A percentile compares a stretch with the other conserved stretches of the same genome.
Evolutionary conservation across 2,888 invertebrate genomes (phyloP).

Genomic region (Melanostoma scalare): DNA sequence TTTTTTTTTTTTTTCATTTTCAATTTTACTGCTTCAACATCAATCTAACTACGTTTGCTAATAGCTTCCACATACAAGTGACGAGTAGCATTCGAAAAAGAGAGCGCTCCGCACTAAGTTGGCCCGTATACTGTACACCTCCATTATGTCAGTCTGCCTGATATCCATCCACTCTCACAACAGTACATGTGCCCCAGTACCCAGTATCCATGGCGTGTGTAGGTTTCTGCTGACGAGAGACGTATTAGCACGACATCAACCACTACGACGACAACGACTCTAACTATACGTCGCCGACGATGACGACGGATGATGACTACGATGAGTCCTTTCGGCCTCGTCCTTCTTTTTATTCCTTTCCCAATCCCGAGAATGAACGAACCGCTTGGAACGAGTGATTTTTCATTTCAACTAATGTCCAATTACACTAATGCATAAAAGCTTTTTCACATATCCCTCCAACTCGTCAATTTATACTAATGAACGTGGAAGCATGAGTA

Average conservation of each 20-base stretch:
- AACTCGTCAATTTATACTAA: constrained; percentile 76
- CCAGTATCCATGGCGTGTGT: background rate
- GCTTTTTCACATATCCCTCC: constrained; percentile 75
- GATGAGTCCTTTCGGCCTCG: constrained; percentile 27
- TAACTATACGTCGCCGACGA: constrained; percentile 1
- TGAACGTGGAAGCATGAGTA: constrained; percentile 71
- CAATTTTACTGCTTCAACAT: constrained; percentile 65
- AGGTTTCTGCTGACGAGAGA: constrained; percentile 13
- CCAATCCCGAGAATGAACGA: constrained; percentile 62
- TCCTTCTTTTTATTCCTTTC: constrained; percentile 20
- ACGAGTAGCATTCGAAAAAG: constrained; percentile 34
- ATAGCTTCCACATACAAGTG: constrained; percentile 58
- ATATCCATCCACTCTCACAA: constrained; percentile 20
- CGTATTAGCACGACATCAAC: constrained; percentile 61
- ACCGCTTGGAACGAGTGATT: constrained; percentile 74
- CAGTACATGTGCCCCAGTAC: background rate
- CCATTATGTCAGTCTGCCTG: constrained; percentile 58
- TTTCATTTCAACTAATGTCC: constrained; percentile 77
- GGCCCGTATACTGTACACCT: constrained; percentile 34
- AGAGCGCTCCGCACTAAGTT: constrained; percentile 35
- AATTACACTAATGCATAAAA: constrained; percentile 77
- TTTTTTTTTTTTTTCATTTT: constrained; percentile 27
- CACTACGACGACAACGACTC: constrained; percentile 34
- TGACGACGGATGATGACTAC: constrained; percentile 44
- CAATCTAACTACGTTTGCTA: constrained; percentile 70